Conservation (phyloP, 2,888 invertebrate genomes). For the Phyllotreta striolata region DNA sequence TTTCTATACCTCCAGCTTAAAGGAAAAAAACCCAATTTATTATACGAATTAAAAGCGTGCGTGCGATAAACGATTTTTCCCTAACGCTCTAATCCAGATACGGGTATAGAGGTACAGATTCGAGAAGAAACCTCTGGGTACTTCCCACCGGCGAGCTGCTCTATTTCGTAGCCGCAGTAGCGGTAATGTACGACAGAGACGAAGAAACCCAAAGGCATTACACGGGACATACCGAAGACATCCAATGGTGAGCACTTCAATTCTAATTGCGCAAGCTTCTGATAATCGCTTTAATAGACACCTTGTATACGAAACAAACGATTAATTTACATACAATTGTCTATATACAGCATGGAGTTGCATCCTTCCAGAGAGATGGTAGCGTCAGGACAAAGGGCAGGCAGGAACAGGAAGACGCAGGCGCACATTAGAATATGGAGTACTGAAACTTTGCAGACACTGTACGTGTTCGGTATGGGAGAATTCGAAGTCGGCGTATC, state of each 20-base stretch:
- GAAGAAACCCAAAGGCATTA: slow-evolving; percentile 91
- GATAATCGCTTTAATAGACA: too few relatives aligned
- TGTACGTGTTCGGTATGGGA: slow-evolving; percentile 91
- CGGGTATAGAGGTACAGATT: slow-evolving; percentile 92
- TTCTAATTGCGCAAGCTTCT: too few relatives aligned
- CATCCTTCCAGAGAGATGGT: slow-evolving; percentile 89
- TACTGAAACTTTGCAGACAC: slow-evolving; percentile 85
- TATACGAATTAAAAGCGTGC: too few relatives aligned
- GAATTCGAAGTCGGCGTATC: slow-evolving; percentile 88
- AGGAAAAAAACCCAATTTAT: too few relatives aligned
- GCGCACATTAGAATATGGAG: slow-evolving; percentile 94
- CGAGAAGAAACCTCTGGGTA: slow-evolving; percentile 89
- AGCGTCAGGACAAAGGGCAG: slow-evolving; percentile 88
- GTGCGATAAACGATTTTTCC: slow-evolving; percentile 44
- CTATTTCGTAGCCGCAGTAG: slow-evolving; percentile 92
- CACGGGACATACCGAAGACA: slow-evolving; percentile 90
- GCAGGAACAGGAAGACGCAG: slow-evolving; percentile 83
- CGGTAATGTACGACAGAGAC: slow-evolving; percentile 85
- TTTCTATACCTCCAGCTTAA: too few relatives aligned
- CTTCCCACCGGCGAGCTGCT: slow-evolving; percentile 92
- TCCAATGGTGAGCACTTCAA: slow-evolving; percentile 90
- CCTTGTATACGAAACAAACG: too few relatives aligned
- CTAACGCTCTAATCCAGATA: slow-evolving; percentile 68
- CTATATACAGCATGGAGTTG: slow-evolving; percentile 75
- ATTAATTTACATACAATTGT: too few relatives aligned